Conservation (phyloP, 2,888 invertebrate genomes). For the Pheosia tremula region DNA sequence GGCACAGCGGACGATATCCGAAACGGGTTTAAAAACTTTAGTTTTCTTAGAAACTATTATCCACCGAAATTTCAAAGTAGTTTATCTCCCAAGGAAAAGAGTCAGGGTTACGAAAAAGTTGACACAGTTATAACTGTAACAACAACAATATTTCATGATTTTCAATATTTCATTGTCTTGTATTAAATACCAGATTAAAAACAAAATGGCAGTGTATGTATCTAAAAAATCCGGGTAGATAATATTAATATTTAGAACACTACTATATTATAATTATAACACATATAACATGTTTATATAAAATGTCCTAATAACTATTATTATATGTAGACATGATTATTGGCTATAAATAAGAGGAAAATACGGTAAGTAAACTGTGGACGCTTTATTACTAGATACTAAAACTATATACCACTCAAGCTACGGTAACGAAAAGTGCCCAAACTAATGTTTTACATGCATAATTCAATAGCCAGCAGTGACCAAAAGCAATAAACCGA, state of each 20-base stretch:
- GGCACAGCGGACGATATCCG: conserved; percentile 62
- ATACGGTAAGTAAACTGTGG: not conserved
- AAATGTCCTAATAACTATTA: conserved; percentile 4
- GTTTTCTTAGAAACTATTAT: not conserved
- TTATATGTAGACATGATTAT: not conserved
- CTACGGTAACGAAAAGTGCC: conserved; percentile 1
- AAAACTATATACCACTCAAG: not conserved
- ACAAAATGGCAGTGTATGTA: conserved; percentile 39
- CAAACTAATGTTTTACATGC: not conserved
- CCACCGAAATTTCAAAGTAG: not conserved
- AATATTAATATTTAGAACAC: conserved; percentile 11
- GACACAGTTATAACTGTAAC: no score
- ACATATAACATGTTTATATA: conserved; percentile 6
- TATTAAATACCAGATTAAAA: conserved; percentile 16
- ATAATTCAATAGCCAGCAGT: not conserved
- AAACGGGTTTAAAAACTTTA: not conserved
- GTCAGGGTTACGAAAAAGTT: no score
- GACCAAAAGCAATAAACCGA: not conserved
- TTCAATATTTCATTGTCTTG: no score
- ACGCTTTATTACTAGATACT: not conserved
- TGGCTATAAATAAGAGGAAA: not conserved
- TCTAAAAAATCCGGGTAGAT: conserved; percentile 15
- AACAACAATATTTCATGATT: no score
- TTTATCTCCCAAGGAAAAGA: no score
- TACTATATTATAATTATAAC: conserved; percentile 5